Evolutionary conservation across 2,888 invertebrate genomes (phyloP), one percentile per base, ranked within the genome.

Genomic region (Mythimna ferrago): DNA sequence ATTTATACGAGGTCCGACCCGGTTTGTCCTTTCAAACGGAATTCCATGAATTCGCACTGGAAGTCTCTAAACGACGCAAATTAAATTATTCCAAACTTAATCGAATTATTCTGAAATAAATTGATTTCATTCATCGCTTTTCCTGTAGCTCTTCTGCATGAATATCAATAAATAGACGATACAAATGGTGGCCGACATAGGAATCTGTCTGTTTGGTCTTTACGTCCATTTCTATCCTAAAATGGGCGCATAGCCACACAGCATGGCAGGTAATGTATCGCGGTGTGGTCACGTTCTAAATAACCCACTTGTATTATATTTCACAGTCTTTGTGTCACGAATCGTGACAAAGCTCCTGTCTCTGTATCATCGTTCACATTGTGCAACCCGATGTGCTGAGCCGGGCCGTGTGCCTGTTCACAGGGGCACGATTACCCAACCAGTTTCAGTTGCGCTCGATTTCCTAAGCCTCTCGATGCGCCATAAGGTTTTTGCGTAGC

Each of bases 281-380:
- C 89, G 83, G 89, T 88, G 88, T 88, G 89, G 94, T 94, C 94
- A 93, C 94, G 94, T 94, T 94, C 94, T 92, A 91, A 93, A 94
- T 94, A 94, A 89, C 91, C 90, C 87, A 90, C 88, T 90, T 91
- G 93, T 93, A 93, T 93, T 92, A 92, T 91, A 92, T 93, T 93
- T 92, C 93, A 90, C 86, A 89, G 89, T 87, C 87, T 91, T 89
- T 92, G 92, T 93, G 90, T 89, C 89, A 89, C 90, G 89, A 88
- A 89, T 93, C 92, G 92, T 93, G 93, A 91, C 93, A 91, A 87
- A 89, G 90, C 90, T 90, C 89, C 90, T 90, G 91, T 88, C 85
- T 87, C 88, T 89, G 91, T 90, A 91, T 90, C 92, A 90, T 92
- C 91, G 89, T 89, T 85, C 88, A 85, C 82, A 86, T 93, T 93